Percentiles rank a stretch among this genome's conserved stretches.
These are phyloP conservation scores for Chloropsis hardwickii DNA, from an alignment of 2,113 vertebrate genomes.

Conservation along the genomic window DNA sequence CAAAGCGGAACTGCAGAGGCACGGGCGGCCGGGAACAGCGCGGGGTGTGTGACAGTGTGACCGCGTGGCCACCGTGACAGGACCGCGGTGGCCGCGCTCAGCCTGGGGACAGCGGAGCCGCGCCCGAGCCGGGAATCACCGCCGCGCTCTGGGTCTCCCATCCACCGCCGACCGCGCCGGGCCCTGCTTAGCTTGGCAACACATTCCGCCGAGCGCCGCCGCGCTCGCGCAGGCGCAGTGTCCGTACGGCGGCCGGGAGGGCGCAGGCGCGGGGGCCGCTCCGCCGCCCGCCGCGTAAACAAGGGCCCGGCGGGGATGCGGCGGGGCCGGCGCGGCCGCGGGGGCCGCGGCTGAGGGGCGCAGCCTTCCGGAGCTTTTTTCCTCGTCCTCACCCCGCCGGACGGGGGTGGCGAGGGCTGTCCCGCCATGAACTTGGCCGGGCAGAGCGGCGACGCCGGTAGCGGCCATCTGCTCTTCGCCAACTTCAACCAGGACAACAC, in stretches of 20 bases:
- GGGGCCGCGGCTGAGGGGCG: not conserved
- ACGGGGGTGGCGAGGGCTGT: not conserved
- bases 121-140: accelerated
- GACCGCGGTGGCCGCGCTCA: accelerated
- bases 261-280: constrained; percentile 48
- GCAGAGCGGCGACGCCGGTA: constrained; percentile 92
- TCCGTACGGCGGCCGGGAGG: not conserved
- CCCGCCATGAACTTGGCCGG: constrained; percentile 92
- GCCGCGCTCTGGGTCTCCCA: accelerated
- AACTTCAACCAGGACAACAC: constrained; percentile 99
- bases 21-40: too few species aligned
- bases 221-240: not conserved
- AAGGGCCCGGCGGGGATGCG: constrained; percentile 67
- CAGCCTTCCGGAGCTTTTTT: not conserved
- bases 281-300: constrained; percentile 72
- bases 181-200: not conserved
- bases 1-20: not conserved
- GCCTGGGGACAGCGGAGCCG: not conserved
- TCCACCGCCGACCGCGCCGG: accelerated
- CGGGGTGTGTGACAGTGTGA: not conserved
- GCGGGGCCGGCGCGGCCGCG: not conserved
- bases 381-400: not conserved
- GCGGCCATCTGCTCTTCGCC: constrained; percentile 95
- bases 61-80: accelerated
- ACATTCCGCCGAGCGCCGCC: accelerated